Evolutionary conservation across 2,888 invertebrate species (phyloP), one percentile per base, ranked within the genome.

Genomic region (Lasioglossum zephyrum): DNA sequence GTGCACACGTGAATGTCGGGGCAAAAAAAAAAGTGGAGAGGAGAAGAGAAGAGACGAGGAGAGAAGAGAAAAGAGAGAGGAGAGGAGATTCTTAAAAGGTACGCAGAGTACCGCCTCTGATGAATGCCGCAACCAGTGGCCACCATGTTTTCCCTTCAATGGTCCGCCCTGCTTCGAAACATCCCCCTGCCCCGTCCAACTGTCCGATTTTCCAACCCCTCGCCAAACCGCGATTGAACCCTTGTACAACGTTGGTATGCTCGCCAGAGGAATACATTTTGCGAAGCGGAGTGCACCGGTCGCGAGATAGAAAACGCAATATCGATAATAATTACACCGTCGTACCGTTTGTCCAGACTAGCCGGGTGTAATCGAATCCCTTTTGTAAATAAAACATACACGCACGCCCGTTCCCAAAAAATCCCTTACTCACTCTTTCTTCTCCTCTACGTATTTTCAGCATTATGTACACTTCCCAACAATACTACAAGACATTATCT

Each of bases 61-160:
- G 16, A 47, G 16, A 13, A 70, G 81, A 81, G 87, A 90, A 85
- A 88, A 18, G 31, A 31, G 36, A 73, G 82, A 31, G 66, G 36
- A 66, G 36, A 66, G 66, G 66, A 66, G 66, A 66, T 66, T 89
- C 88, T 89, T 73, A 90, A 90, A 90, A 89, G 91, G 88, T 89
- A 88, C 88, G 90, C 86, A 92, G 91, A 91, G 92, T 90, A 91
- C 92, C 93, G 92, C 94, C 94, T 95, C 93, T 94, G 93, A 94
- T 92, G 92, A 93, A 93, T 93, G 92, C 93, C 92, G 93, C 93
- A 94, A 92, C 94, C 93, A 93, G 93, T 94, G 93, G 93, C 92
- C 92, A 92, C 90, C 90, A 88, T 91, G 90, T 90, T 92, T 90
- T 91, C 90, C 90, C 89, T 90, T 85, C 87, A 86, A 88, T 87